A percentile compares a stretch with the other conserved stretches of the same genome.
Conservation (phyloP, 2,888 invertebrate genomes). For the Eledona agricola region DNA sequence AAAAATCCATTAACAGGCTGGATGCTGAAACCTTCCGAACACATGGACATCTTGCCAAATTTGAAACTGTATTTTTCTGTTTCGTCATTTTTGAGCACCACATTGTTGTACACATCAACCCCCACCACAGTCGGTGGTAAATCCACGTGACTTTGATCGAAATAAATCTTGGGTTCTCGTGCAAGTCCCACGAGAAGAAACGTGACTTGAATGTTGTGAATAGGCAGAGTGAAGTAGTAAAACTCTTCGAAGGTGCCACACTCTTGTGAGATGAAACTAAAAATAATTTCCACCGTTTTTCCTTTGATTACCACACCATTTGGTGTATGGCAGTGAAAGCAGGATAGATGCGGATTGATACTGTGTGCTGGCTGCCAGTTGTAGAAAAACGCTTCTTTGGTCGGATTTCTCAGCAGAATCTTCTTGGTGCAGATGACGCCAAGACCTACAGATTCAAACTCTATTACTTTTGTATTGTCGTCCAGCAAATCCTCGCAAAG, state of each 20-base stretch:
- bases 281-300: conserved; percentile 68
- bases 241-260: conserved; percentile 70
- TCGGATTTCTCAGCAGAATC: conserved; percentile 62
- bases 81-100: conserved; percentile 68
- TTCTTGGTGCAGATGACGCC: conserved; percentile 58
- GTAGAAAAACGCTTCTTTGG: conserved; percentile 25
- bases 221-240: conserved; percentile 64
- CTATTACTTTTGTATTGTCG: conserved; percentile 64
- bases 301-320: conserved; percentile 70
- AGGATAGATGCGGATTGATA: conserved; percentile 49
- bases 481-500: conserved; percentile 48
- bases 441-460: conserved; percentile 73
- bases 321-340: conserved; percentile 68
- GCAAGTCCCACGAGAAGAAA: conserved; percentile 73
- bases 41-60: conserved; percentile 66
- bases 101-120: conserved; percentile 61
- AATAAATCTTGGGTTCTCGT: conserved; percentile 70
- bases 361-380: conserved; percentile 35
- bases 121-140: conserved; percentile 72
- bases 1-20: conserved; percentile 18
- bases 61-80: conserved; percentile 64
- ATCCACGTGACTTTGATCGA: conserved; percentile 68
- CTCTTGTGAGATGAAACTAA: conserved; percentile 71
- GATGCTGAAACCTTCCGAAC: conserved; percentile 60
- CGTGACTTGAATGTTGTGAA: conserved; percentile 63